Evolutionary conservation across 2,113 vertebrate genomes (phyloP), one percentile per base, ranked within the genome.

Genomic region (Mugil cephalus): DNA sequence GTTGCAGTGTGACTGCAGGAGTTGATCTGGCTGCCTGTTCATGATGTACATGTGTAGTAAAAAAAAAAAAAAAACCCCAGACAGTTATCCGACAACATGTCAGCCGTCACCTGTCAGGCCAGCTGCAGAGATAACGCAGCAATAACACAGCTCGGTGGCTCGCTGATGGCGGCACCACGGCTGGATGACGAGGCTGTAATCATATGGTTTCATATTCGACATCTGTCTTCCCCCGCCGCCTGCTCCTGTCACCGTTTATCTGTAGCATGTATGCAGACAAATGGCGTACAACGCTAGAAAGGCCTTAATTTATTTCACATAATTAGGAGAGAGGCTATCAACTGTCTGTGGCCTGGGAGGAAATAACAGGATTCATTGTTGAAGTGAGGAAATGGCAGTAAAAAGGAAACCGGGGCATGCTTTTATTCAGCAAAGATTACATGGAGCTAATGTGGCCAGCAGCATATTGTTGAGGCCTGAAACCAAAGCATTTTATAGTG

Each of bases 131-230:
- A 85, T 85, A 90, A 86, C 47, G 8, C 42, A 34, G 64, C 64
- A 84, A 83, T 87, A 72, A 77, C 69, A 67, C 88, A 80, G 77
- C 66, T 85, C 77, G 77, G 67, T 40, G 51, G 34, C 73, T 72
- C 42, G 9, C 64, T 74, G 77, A 80, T 51, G 75, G 54, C 46
- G 4, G 10, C 18, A 38, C 38, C 63, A 14, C 43, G 24, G 40
- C 40, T 8, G 34, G 18, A 15, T 60, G 61, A 75, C 35, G 68
- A 69, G 58, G 43, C 61, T 66, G 36, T 76, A 79, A 77, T 84
- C 75, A 52, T 12, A 58, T 0, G 34, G 52, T 56, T 77, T 82
- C 67, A 70, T 47, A 36, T 74, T 52, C 76, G 69, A 80, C 59
- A 73, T 75, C 73, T 75, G 61, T 63, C 54, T 51, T 58, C 30